A percentile compares a stretch with the other conserved stretches of the same genome.
Evolutionary conservation across 1,140 invertebrate species (phyloP).

Genomic region (Cyphomyrmex costatus): DNA sequence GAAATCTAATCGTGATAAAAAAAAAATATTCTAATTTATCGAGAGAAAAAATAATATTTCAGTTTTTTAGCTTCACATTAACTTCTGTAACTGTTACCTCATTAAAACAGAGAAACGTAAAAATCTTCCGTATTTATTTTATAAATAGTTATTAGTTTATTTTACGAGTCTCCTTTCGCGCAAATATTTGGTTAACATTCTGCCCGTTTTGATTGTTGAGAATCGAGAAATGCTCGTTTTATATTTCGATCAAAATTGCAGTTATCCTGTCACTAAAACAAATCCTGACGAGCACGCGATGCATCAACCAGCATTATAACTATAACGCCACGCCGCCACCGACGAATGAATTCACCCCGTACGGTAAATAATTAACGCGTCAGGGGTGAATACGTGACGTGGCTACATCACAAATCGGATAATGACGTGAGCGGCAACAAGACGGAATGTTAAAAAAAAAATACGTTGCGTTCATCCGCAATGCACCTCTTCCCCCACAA

Average conservation of each 20-base stretch:
- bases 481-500: background rate
- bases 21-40: background rate
- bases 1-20: conserved; percentile 9
- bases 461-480: background rate
- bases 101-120: background rate
- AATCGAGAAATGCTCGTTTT: conserved; percentile 7
- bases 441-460: conserved; percentile 31
- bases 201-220: background rate
- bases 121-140: background rate
- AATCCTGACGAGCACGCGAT: conserved; percentile 27
- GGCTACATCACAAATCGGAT: conserved; percentile 46
- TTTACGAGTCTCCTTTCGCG: conserved; percentile 3
- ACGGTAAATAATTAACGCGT: conserved; percentile 66
- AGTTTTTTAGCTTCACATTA: background rate
- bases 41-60: background rate
- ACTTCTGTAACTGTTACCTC: background rate
- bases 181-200: background rate
- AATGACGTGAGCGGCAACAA: conserved; percentile 30
- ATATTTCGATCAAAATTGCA: conserved; percentile 8
- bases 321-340: background rate
- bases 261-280: conserved; percentile 2
- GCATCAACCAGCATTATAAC: background rate
- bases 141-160: background rate
- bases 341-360: conserved; percentile 39
- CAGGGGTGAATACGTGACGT: conserved; percentile 42